These are phyloP conservation scores for Hirundichthys speculiger DNA, from an alignment of 2,113 vertebrate species.

Conservation along the genomic window DNA sequence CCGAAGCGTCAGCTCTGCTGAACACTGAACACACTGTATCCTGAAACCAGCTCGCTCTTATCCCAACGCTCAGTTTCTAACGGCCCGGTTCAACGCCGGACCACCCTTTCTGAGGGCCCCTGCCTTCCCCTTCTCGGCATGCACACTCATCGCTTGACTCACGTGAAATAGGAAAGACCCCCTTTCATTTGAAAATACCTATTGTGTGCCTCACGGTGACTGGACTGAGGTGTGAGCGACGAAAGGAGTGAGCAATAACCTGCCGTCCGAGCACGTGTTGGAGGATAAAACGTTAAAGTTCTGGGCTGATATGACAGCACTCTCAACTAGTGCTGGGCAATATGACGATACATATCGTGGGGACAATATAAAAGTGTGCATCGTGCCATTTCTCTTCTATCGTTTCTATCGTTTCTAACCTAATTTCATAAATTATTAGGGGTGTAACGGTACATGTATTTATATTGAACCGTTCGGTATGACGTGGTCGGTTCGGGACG, in stretches of 20 bases:
- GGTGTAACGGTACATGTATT: too few relatives aligned
- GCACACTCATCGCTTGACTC: slow-evolving; percentile 75
- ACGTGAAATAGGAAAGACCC: slow-evolving; percentile 58
- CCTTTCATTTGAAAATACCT: slow-evolving; percentile 66
- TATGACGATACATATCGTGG: too few relatives aligned
- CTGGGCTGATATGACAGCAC: too few relatives aligned
- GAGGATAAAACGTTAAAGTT: too few relatives aligned
- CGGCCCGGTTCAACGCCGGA: slow-evolving; percentile 50
- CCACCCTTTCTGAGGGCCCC: slow-evolving; percentile 72
- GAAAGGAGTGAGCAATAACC: slow-evolving; percentile 50
- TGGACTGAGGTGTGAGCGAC: slow-evolving; percentile 26
- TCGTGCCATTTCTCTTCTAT: too few relatives aligned
- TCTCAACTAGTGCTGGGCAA: too few relatives aligned
- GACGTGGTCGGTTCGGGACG: too few relatives aligned
- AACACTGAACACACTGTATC: slow-evolving; percentile 58
- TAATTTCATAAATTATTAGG: too few relatives aligned
- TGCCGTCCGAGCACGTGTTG: slow-evolving; percentile 1
- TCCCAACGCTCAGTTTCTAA: slow-evolving; percentile 47
- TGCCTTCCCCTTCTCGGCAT: slow-evolving; percentile 68
- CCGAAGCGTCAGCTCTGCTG: slow-evolving; percentile 16
- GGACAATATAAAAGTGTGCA: too few relatives aligned
- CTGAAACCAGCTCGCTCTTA: slow-evolving; percentile 29
- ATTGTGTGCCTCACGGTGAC: slow-evolving; percentile 62
- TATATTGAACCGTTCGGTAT: too few relatives aligned
- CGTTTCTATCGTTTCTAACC: too few relatives aligned